Conservation (phyloP, 2,797 vertebrate genomes). For the Melanotaenia boesemani region DNA sequence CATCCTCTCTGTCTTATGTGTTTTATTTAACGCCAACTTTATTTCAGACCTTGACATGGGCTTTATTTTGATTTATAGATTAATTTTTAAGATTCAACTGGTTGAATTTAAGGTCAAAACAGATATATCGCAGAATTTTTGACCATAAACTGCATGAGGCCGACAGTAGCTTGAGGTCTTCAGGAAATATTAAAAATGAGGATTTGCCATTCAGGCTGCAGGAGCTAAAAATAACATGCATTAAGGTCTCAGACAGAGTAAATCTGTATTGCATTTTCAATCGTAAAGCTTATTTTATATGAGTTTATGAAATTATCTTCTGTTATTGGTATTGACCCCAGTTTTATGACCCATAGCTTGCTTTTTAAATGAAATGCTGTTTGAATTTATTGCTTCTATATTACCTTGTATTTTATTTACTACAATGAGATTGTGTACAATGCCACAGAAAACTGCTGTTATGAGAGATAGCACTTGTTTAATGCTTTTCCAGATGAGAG, state of each 20-base stretch:
- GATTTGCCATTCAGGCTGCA: constrained; percentile 2
- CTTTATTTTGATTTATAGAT: constrained; percentile 1
- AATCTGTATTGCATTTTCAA: constrained; percentile 24
- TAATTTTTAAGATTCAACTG: constrained; percentile 10
- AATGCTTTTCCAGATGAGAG: not conserved
- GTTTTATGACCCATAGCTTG: constrained; percentile 26
- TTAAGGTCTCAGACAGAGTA: constrained; percentile 10
- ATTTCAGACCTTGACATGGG: not conserved
- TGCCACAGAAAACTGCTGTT: not conserved
- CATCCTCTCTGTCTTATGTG: constrained; percentile 6
- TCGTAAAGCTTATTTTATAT: constrained; percentile 21
- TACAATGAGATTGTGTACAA: not conserved
- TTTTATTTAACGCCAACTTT: not conserved
- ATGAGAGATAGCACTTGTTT: not conserved
- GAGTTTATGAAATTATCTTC: constrained; percentile 27
- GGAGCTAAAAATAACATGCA: constrained; percentile 15
- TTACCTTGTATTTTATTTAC: not conserved
- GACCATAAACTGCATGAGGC: constrained; percentile 1
- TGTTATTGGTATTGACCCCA: constrained; percentile 27
- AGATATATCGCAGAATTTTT: constrained; percentile 13
- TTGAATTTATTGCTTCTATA: constrained; percentile 20
- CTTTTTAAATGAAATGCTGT: constrained; percentile 11
- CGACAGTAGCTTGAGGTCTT: constrained; percentile 29
- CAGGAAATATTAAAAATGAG: constrained; percentile 18
- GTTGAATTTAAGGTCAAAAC: constrained; percentile 18